Conservation (phyloP, 53 echinoderm and acorn worm genomes). For the Antedon mediterranea region DNA sequence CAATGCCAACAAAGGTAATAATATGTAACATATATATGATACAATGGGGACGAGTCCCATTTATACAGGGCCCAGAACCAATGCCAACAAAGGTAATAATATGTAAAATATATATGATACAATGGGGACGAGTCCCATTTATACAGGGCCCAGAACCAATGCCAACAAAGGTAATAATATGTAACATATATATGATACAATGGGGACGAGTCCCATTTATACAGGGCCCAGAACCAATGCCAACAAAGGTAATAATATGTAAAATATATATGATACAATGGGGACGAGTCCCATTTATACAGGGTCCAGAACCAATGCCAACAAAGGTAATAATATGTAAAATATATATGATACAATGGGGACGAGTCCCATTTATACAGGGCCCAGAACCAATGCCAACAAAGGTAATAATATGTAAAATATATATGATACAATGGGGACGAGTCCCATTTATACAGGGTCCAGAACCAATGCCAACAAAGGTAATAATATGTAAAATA, state of each 20-base stretch:
- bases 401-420: too few relatives aligned
- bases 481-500: too few relatives aligned
- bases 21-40: too few relatives aligned
- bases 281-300: constrained; percentile 90
- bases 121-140: constrained; percentile 96
- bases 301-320: constrained; percentile 34
- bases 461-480: constrained; percentile 31
- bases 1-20: too few relatives aligned
- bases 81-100: too few relatives aligned
- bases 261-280: too few relatives aligned
- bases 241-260: too few relatives aligned
- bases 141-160: constrained; percentile 40
- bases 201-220: constrained; percentile 96
- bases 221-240: constrained; percentile 34
- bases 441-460: constrained; percentile 81
- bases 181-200: too few relatives aligned
- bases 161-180: too few relatives aligned
- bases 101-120: too few relatives aligned
- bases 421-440: constrained; percentile 87
- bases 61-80: constrained; percentile 47
- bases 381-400: constrained; percentile 37
- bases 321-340: too few relatives aligned
- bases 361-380: constrained; percentile 79
- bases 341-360: too few relatives aligned
- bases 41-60: constrained; percentile 91